Percentiles rank a stretch among this genome's conserved stretches.
Evolutionary conservation across 2,888 invertebrate species (phyloP).

Genomic region (Lasioglossum calceatum): DNA sequence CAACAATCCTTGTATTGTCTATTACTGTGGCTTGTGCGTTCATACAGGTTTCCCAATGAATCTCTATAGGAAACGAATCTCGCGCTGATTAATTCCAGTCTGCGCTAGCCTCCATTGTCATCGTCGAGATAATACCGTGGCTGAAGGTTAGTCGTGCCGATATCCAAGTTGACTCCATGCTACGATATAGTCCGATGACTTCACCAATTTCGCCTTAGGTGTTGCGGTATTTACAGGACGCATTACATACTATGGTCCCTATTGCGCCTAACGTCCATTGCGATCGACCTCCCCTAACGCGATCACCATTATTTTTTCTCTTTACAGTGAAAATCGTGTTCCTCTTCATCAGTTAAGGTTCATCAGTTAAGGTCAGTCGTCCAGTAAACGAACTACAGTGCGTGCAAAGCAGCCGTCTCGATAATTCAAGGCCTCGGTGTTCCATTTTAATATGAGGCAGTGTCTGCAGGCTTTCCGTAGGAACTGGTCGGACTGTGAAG

Average conservation of each 20-base stretch:
- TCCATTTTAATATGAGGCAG: background rate
- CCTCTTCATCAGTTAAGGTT: background rate
- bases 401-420: background rate
- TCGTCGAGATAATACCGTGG: conserved; percentile 26
- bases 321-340: background rate
- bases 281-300: conserved; percentile 12
- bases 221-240: conserved; percentile 53
- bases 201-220: conserved; percentile 60
- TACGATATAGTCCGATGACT: conserved; percentile 27
- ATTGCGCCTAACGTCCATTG: conserved; percentile 28
- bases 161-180: conserved; percentile 15
- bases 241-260: conserved; percentile 22
- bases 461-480: background rate
- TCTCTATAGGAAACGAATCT: conserved; percentile 16
- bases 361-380: background rate
- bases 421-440: background rate
- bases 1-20: background rate
- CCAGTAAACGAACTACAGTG: background rate
- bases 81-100: conserved; percentile 29
- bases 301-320: background rate
- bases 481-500: conserved; percentile 10
- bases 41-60: background rate
- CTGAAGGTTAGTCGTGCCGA: conserved; percentile 21
- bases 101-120: conserved; percentile 8
- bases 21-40: background rate